These are phyloP conservation scores for Holotrichia oblita DNA, from an alignment of 1,140 invertebrate genomes.

Conservation along the genomic window DNA sequence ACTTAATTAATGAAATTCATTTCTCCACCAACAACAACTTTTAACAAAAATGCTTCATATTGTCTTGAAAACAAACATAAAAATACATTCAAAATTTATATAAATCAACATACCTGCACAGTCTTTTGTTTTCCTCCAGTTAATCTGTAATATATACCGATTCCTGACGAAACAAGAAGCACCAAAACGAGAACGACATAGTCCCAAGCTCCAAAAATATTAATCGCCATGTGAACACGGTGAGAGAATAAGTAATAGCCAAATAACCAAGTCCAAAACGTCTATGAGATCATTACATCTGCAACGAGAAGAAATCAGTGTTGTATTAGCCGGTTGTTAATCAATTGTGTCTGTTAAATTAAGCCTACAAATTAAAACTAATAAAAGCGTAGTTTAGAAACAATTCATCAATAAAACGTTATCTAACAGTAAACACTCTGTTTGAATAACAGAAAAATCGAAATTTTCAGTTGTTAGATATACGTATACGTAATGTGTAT, in stretches of 20 bases:
- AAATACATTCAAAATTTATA: no score
- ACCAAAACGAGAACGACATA: slow-evolving; percentile 73
- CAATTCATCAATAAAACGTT: slow-evolving; percentile 17
- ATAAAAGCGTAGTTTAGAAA: neutral
- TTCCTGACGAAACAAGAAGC: slow-evolving; percentile 71
- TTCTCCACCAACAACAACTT: no score
- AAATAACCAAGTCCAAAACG: neutral
- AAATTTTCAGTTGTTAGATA: no score
- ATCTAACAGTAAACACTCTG: slow-evolving; percentile 1
- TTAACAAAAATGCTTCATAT: no score
- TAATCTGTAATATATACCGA: slow-evolving; percentile 85
- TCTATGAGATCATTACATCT: slow-evolving; percentile 18
- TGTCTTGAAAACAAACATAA: no score
- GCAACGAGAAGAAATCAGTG: neutral
- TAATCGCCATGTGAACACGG: slow-evolving; percentile 17
- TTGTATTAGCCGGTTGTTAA: neutral
- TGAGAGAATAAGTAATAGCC: neutral
- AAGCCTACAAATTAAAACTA: neutral
- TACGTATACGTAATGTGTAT: no score
- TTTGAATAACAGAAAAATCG: no score
- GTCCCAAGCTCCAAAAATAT: slow-evolving; percentile 64
- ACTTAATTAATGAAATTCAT: no score
- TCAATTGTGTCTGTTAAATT: neutral
- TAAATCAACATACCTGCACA: slow-evolving; percentile 67
- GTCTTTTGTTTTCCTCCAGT: no score